These are phyloP conservation scores for Mesorhabditis sp. DNA, from an alignment of 2,888 invertebrate genomes.

Conservation along the genomic window DNA sequence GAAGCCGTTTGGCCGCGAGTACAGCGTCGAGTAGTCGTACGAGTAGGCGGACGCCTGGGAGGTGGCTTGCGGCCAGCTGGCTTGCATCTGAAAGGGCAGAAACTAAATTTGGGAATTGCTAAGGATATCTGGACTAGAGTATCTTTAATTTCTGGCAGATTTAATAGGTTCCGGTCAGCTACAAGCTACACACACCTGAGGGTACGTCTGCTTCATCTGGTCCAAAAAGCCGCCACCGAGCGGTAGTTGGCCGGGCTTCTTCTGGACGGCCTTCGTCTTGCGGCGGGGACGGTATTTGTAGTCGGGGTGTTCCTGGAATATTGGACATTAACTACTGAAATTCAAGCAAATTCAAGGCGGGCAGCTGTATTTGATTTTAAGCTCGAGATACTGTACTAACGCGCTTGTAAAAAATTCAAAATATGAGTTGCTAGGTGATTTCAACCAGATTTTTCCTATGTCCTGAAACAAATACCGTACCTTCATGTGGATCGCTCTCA, in stretches of 20 bases:
- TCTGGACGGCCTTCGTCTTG: slow-evolving; percentile 49
- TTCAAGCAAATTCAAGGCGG: not conserved
- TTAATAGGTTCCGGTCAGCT: not conserved
- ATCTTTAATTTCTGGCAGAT: not conserved
- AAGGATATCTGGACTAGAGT: too few species aligned
- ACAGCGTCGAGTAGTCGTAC: not conserved
- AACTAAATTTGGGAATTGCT: too few species aligned
- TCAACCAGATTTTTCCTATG: too few species aligned
- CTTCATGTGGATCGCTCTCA: slow-evolving; percentile 97
- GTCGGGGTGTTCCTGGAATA: slow-evolving; percentile 50
- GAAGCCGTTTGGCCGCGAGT: not conserved
- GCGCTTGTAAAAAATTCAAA: too few species aligned
- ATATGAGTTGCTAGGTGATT: too few species aligned
- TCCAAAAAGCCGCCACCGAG: not conserved
- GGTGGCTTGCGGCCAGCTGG: not conserved
- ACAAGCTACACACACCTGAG: not conserved
- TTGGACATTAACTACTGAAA: not conserved
- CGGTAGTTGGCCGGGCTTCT: slow-evolving; percentile 18
- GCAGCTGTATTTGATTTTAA: too few species aligned
- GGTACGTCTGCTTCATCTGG: not conserved
- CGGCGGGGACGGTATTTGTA: slow-evolving; percentile 56
- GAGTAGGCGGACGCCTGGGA: not conserved
- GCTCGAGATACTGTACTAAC: too few species aligned
- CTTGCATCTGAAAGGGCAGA: not conserved
- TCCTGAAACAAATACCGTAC: slow-evolving; percentile 62